Evolutionary conservation across 2,797 vertebrate species (phyloP).

Genomic region (Schizopygopsis malacanthus): DNA sequence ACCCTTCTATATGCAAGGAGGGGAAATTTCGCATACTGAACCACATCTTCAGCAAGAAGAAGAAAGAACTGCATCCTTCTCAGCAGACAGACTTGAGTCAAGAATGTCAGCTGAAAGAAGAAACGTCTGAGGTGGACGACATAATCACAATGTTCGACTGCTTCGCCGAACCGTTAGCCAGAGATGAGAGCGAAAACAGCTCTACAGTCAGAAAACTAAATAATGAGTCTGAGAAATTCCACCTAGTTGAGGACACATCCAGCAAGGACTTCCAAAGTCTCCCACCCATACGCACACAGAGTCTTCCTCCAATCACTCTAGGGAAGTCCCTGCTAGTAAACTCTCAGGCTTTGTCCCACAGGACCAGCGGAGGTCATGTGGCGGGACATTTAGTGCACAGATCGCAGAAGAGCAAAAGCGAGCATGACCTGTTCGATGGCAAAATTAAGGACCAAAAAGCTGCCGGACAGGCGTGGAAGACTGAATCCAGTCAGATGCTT

Average conservation of each 20-base stretch:
- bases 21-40: constrained; percentile 81
- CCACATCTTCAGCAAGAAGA: constrained; percentile 86
- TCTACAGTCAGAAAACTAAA: constrained; percentile 71
- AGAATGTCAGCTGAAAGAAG: constrained; percentile 67
- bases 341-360: constrained; percentile 67
- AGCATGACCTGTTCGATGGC: constrained; percentile 80
- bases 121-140: constrained; percentile 85
- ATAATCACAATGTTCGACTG: constrained; percentile 87
- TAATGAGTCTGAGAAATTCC: constrained; percentile 73
- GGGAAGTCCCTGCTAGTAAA: constrained; percentile 75
- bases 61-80: constrained; percentile 74
- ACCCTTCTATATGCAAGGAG: constrained; percentile 77
- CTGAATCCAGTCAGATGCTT: constrained; percentile 71
- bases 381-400: constrained; percentile 67
- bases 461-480: constrained; percentile 71
- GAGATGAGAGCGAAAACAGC: constrained; percentile 66
- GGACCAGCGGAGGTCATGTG: constrained; percentile 61
- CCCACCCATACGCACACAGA: constrained; percentile 81
- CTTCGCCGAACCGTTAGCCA: constrained; percentile 75
- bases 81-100: constrained; percentile 69
- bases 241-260: constrained; percentile 72
- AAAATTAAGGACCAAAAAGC: constrained; percentile 70
- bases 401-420: constrained; percentile 83
- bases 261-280: constrained; percentile 71
- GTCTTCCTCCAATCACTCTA: constrained; percentile 81